Conservation (phyloP, 2,113 vertebrate genomes). For the Leucosticte australis region DNA sequence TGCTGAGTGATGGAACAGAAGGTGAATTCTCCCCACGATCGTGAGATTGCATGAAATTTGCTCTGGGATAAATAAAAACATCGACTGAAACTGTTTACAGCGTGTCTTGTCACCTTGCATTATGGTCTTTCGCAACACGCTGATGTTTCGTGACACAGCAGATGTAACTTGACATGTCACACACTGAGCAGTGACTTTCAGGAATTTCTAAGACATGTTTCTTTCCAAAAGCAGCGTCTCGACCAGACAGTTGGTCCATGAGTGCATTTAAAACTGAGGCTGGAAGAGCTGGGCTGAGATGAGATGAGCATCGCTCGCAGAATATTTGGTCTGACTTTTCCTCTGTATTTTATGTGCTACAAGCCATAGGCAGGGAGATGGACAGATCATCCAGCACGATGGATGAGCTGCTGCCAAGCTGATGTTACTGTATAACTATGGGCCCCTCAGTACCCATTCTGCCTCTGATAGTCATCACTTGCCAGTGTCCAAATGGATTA, state of each 20-base stretch:
- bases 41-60: not conserved
- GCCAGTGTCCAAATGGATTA: conserved; percentile 60
- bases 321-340: conserved; percentile 7
- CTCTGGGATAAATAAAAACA: conserved; percentile 35
- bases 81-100: not conserved
- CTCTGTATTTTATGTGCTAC: conserved; percentile 3
- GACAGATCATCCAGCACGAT: conserved; percentile 55
- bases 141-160: conserved; percentile 40
- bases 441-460: conserved; percentile 62
- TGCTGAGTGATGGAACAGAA: not conserved
- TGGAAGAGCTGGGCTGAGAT: not conserved
- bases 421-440: conserved; percentile 41
- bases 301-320: not conserved
- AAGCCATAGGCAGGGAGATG: conserved; percentile 25
- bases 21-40: not conserved
- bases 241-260: not conserved
- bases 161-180: conserved; percentile 49
- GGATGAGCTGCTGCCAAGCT: conserved; percentile 51
- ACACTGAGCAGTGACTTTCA: conserved; percentile 17
- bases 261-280: not conserved
- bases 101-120: conserved; percentile 37
- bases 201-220: not conserved
- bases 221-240: not conserved
- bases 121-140: not conserved
- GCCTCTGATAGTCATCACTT: conserved; percentile 60